A percentile compares a stretch with the other conserved stretches of the same genome.
These are phyloP conservation scores for Drosophila testacea DNA, from an alignment of 2,888 invertebrate genomes.

Conservation along the genomic window DNA sequence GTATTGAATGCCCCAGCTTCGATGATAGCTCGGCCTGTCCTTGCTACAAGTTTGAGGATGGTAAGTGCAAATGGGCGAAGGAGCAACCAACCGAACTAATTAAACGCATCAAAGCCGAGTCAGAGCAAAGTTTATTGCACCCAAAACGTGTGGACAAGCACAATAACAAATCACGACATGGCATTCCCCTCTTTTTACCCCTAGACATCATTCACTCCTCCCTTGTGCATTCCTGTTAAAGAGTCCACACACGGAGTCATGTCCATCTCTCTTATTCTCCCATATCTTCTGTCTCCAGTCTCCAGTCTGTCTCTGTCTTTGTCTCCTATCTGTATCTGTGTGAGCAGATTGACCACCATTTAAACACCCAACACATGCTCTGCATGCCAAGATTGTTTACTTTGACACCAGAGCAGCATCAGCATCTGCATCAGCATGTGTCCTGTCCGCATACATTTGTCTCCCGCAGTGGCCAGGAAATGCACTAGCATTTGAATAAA, in stretches of 20 bases:
- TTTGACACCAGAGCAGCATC: slow-evolving; percentile 45
- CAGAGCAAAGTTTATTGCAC: slow-evolving; percentile 62
- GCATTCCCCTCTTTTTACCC: neutral
- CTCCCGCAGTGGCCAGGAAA: slow-evolving; percentile 6
- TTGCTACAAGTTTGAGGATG: slow-evolving; percentile 96
- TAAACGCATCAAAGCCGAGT: slow-evolving; percentile 62
- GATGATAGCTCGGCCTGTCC: slow-evolving; percentile 93
- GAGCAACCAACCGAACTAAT: slow-evolving; percentile 47
- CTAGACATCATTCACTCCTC: neutral
- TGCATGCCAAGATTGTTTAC: slow-evolving; percentile 58
- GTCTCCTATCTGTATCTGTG: slow-evolving; percentile 9
- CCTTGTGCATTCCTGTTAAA: neutral
- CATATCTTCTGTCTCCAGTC: neutral
- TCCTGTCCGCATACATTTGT: neutral
- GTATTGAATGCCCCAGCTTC: slow-evolving; percentile 89
- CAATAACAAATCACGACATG: slow-evolving; percentile 47
- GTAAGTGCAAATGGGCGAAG: slow-evolving; percentile 84
- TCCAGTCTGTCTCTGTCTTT: neutral
- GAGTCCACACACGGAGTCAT: neutral
- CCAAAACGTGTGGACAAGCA: slow-evolving; percentile 57
- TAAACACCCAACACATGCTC: slow-evolving; percentile 51
- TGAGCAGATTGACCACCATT: slow-evolving; percentile 44
- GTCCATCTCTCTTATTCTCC: neutral
- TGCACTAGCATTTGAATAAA: slow-evolving; percentile 20
- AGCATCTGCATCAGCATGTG: slow-evolving; percentile 12